A percentile compares a stretch with the other conserved stretches of the same genome.
Evolutionary conservation across 2,797 vertebrate species (phyloP).

Genomic region (Ptychadena robeensis): DNA sequence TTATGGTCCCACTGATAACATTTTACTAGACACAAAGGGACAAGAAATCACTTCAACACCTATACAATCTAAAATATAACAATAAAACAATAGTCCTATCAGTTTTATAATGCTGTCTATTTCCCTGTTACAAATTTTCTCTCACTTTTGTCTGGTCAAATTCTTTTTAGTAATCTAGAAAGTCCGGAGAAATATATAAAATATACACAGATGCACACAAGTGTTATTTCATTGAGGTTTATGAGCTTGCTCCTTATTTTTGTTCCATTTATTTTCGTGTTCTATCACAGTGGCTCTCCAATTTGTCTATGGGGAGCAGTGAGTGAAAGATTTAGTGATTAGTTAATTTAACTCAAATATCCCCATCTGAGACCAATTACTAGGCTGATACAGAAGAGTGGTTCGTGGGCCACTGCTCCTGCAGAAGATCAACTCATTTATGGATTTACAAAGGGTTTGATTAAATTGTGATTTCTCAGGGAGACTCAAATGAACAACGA

Average conservation of each 20-base stretch:
- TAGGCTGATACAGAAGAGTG: conserved; percentile 38
- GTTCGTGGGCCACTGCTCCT: conserved; percentile 16
- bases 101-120: too few species aligned
- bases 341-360: conserved; percentile 42
- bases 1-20: too few species aligned
- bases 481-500: conserved; percentile 26
- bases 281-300: conserved; percentile 16
- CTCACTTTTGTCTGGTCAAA: too few species aligned
- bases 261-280: neutral
- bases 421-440: conserved; percentile 38
- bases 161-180: too few species aligned
- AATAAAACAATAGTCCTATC: too few species aligned
- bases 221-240: neutral
- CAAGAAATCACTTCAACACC: too few species aligned
- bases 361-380: conserved; percentile 42
- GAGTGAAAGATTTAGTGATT: conserved; percentile 50
- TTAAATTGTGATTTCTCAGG: conserved; percentile 22
- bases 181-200: too few species aligned
- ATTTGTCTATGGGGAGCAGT: conserved; percentile 26
- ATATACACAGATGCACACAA: too few species aligned
- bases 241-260: neutral
- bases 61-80: too few species aligned
- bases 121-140: too few species aligned
- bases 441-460: conserved; percentile 33
- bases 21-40: too few species aligned